Evolutionary conservation across 2,888 invertebrate genomes (phyloP), one percentile per base, ranked within the genome.

Genomic region (Epinotia brunnichana): DNA sequence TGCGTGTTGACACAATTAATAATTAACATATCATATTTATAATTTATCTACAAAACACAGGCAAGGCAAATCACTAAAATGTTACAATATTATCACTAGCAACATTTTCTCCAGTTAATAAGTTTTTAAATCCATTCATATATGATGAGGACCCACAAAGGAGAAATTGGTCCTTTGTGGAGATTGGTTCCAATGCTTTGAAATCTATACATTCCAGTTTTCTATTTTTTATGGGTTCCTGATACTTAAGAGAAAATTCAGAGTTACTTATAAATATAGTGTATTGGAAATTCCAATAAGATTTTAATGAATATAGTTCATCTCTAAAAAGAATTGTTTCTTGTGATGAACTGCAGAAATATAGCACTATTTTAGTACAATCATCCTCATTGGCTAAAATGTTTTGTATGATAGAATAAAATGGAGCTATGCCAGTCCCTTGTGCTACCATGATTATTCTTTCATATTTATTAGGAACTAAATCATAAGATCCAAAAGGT

Each of bases 201-300:
- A 95, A 74, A 79, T 90, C 83, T 56, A 83, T 77, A 59, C 76
- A 66, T 59, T 76, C 78, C 7, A 95, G 79, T 82, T 87, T 94
- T 51, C 80, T 78, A 64, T 76, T 75, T 70, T 85, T 79, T 44
- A 95, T 83, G 61, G 92, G 90, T 85, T 95, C 95, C 79, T 92
- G 87, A 83, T 95, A 95, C 81, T 93, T 94, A 57, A 76, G 70
- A 15, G 17, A 44, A 72, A 74, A 66, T 17, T 71, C 54, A 51
- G 53, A 41, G 54, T 11, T 86, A 77, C 89, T 86, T 62, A 96
- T 78, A 87, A 94, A 96, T 76, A 96, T 89, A 56, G 91, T 88
- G 76, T 95, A 95, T n/a, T 88, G 89, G 83, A 97, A 97, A 89
- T 97, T 97, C 97, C 97, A 97, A 85, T 92, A 95, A 35, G 90